Base-by-base conservation (phyloP, 2,888 invertebrate species). In the Zaprionus lineosus region DNA sequence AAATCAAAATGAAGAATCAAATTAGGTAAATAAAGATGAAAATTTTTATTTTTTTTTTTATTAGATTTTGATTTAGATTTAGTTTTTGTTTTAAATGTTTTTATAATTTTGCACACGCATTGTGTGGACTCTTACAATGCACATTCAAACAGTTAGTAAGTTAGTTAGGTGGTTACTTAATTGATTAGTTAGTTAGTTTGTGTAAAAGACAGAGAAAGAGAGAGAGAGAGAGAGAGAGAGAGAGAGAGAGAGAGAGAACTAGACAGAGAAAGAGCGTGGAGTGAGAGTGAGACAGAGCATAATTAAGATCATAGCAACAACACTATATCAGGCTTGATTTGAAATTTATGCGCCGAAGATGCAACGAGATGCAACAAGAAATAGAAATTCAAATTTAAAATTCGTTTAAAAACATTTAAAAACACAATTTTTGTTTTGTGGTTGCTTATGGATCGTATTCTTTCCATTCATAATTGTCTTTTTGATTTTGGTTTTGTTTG, bases 351-450 rank as follows among this genome's bases (percentile, higher is more conserved):
- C 67, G 41, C 62, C 55, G 72, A 72, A 57, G 60, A 81, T 81
- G 84, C 82, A 77, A 77, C 82, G 84, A 81, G 77, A 84, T 79
- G 78, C 78, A 79, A 72, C n/a, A n/a, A n/a, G n/a, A n/a, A n/a
- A 53, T 66, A 46, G 40, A 66, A 65, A 50, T n/a, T n/a, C 3
- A 29, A 11, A 39, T 71, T 59, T 51, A 69, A 82, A 69, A 65
- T 50, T 78, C 61, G 55, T 61, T 72, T 63, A 82, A n/a, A 61
- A 77, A 82, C 66, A 78, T 83, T 75, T 56, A 58, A 61, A 83
- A 67, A 60, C 61, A 66, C 66, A 78, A 70, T 58, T 65, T 36
- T 46, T 67, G 58, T 73, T 68, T 61, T 75, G 70, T 71, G 62
- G 62, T 78, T 72, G 60, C 53, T 51, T 72, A 59, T 52, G 48